These are phyloP conservation scores for Doris montereyensis DNA, from an alignment of 2,888 invertebrate species.

Conservation along the genomic window DNA sequence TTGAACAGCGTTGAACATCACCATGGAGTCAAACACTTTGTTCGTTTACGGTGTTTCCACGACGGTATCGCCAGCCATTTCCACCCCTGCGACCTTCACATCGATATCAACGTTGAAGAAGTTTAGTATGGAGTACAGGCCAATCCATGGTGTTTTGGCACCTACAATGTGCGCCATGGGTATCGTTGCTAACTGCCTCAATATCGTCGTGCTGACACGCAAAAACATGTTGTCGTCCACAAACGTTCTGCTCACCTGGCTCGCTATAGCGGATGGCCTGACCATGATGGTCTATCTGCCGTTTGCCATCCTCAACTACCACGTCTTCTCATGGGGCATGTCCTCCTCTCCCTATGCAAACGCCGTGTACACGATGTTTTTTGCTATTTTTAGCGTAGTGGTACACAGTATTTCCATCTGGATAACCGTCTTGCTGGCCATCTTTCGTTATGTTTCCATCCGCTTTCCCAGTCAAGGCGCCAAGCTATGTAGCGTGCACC, in stretches of 20 bases:
- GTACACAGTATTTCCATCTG: slow-evolving; percentile 94
- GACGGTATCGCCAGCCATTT: too few species aligned
- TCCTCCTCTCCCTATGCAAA: slow-evolving; percentile 63
- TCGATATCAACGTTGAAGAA: too few species aligned
- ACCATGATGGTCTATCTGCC: slow-evolving; percentile 93
- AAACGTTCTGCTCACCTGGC: slow-evolving; percentile 87
- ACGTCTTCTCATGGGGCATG: slow-evolving; percentile 73
- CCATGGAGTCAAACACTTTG: too few species aligned
- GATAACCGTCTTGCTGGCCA: slow-evolving; percentile 91
- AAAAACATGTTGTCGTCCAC: slow-evolving; percentile 92
- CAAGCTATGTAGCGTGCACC: slow-evolving; percentile 86
- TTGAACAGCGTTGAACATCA: too few species aligned
- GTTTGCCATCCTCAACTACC: slow-evolving; percentile 79
- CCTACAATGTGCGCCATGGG: slow-evolving; percentile 91
- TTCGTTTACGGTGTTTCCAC: too few species aligned
- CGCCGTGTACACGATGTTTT: slow-evolving; percentile 77
- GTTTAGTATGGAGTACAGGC: slow-evolving; percentile 51
- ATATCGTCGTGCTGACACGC: slow-evolving; percentile 90
- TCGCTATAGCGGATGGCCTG: slow-evolving; percentile 91
- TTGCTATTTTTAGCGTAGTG: slow-evolving; percentile 90
- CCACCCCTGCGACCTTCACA: too few species aligned
- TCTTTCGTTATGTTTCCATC: slow-evolving; percentile 83
- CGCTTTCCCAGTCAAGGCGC: slow-evolving; percentile 82
- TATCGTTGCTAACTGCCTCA: slow-evolving; percentile 89
- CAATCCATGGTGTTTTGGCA: slow-evolving; percentile 87